Evolutionary conservation across 2,888 invertebrate genomes (phyloP), one percentile per base, ranked within the genome.

Genomic region (Anthophora plumipes): DNA sequence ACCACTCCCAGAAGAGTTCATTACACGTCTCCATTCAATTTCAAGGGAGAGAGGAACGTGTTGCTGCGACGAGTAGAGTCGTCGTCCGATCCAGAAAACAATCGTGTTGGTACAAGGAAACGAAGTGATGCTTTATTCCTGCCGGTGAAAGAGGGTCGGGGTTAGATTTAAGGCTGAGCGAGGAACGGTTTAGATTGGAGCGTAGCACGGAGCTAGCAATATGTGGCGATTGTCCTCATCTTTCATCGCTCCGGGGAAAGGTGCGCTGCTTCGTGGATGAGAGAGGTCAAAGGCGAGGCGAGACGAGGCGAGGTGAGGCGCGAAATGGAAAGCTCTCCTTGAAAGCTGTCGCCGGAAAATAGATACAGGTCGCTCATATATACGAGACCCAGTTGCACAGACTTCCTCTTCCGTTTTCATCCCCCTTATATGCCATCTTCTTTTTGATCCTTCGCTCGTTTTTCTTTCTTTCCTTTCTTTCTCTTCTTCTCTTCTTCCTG

Each of bases 221-320:
- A 85, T 82, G 82, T 74, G 80, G 82, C 73, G 89, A 87, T 87
- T 88, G 87, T 88, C 80, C 82, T 83, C 89, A 80, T 87, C 85
- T 89, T 80, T 88, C 86, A 84, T 89, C 80, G 68, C 77, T 22
- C n/a, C 50, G 82, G 22, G 70, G 59, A 66, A 78, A 52, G 73
- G 31, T 41, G 60, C 52, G 46, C 22, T 52, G 25, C 55, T 9
- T 1, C 1, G 31, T 31, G 64, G 48, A 59, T 17, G 14, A 70
- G 77, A 66, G 64, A 66, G 80, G 79, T 79, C 75, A 78, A 85
- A 74, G 78, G 78, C 63, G 66, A 70, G 73, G 74, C 72, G 59
- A 31, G 31, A 31, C 31, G 31, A 72, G 78, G 73, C 61, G 63
- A 67, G 78, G 73, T 59, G 63, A 67, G 69, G 71, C 76, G 61